Percentiles rank a stretch among this genome's conserved stretches.
Conservation (phyloP, 2,113 vertebrate genomes). For the Arvicanthis niloticus region DNA sequence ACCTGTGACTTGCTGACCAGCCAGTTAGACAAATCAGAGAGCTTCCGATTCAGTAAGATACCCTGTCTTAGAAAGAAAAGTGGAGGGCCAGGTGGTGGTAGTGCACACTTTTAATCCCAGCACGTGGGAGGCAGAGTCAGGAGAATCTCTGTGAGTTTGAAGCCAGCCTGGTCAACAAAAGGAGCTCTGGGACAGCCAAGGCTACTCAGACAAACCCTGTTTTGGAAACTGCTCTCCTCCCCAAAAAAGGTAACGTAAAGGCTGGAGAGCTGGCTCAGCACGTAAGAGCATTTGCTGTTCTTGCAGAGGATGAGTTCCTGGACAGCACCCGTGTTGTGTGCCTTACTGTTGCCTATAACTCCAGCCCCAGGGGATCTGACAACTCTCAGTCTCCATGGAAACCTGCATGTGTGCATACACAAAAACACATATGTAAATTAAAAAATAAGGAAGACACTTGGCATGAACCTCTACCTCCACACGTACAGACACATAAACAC, state of each 20-base stretch:
- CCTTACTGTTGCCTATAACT: neutral
- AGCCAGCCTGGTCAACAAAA: neutral
- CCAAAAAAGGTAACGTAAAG: neutral
- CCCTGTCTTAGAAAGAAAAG: neutral
- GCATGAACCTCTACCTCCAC: neutral
- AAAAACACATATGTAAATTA: neutral
- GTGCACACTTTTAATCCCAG: neutral
- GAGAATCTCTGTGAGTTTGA: neutral
- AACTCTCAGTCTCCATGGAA: neutral
- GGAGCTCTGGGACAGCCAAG: neutral
- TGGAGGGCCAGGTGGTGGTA: neutral
- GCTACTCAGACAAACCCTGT: neutral
- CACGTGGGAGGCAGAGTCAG: neutral
- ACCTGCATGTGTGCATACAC: neutral
- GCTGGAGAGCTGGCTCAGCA: neutral
- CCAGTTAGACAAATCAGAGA: neutral
- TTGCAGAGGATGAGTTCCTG: neutral
- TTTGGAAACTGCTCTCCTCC: neutral
- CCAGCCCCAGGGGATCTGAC: neutral
- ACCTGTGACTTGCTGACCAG: neutral
- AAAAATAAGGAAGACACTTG: neutral
- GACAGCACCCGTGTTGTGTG: neutral
- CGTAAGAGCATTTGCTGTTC: neutral
- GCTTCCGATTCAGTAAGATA: neutral
- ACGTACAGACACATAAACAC: neutral